These are phyloP conservation scores for Caenorhabditis sp. DNA, from an alignment of 2,888 invertebrate genomes.

Conservation along the genomic window DNA sequence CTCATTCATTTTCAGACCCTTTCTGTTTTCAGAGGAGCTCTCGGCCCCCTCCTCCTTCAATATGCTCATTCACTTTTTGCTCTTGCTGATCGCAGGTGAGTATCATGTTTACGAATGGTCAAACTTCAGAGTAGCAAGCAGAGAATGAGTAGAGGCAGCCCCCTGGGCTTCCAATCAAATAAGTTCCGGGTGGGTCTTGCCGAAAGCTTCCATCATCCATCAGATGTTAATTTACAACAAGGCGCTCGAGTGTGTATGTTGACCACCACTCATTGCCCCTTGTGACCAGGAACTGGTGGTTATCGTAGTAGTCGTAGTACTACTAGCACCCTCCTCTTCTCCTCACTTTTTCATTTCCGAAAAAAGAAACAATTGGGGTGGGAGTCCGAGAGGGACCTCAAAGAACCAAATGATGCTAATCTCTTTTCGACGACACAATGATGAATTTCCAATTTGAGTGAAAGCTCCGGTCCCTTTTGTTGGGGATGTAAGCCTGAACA, in stretches of 20 bases:
- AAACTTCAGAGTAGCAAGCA: conserved; percentile 15
- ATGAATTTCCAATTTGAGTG: conserved; percentile 42
- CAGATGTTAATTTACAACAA: conserved; percentile 40
- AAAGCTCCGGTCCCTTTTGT: conserved; percentile 17
- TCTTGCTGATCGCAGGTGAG: conserved; percentile 34
- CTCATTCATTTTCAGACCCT: conserved; percentile 15
- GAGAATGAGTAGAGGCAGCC: too few relatives aligned
- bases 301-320: conserved; percentile 1
- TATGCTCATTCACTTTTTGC: conserved; percentile 10
- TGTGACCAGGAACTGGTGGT: conserved; percentile 8
- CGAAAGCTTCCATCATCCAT: neutral
- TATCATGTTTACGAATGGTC: neutral
- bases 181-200: neutral
- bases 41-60: neutral
- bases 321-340: neutral
- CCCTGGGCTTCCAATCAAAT: neutral
- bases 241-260: neutral
- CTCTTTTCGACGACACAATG: conserved; percentile 22
- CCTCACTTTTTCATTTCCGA: conserved; percentile 40
- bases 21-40: conserved; percentile 29
- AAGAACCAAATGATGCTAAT: conserved; percentile 48
- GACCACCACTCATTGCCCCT: neutral
- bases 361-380: conserved; percentile 35
- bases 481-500: neutral
- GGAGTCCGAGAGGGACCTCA: neutral